Conservation (phyloP, 30 jellyfish, hydroid and myxozoan species). For the Mastigias papua region DNA sequence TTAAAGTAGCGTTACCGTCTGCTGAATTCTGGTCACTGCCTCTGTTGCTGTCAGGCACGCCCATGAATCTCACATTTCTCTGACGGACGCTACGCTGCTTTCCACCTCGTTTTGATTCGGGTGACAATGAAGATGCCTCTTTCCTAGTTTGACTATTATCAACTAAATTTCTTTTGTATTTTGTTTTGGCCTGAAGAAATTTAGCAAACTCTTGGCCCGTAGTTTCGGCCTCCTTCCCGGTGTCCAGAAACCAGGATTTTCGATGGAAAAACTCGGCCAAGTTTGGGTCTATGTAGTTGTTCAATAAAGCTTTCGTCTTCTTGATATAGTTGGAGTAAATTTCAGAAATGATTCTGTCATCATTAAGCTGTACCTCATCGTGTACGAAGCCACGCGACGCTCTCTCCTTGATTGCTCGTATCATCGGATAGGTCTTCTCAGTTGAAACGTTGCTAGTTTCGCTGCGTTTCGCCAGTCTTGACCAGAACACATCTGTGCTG, state of each 20-base stretch:
- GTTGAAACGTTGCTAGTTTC: not conserved
- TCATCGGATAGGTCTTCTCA: slow-evolving; percentile 6
- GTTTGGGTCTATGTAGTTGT: slow-evolving; percentile 9
- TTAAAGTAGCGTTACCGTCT: not conserved
- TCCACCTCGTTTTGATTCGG: not conserved
- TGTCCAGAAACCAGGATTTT: slow-evolving; percentile 24
- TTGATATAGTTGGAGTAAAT: slow-evolving; percentile 51
- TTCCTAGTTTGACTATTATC: not conserved
- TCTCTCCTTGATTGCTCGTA: slow-evolving; percentile 20
- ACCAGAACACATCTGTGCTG: slow-evolving; percentile 9
- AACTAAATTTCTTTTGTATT: not conserved
- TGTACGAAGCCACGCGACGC: slow-evolving; percentile 36
- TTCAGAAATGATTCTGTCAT: slow-evolving; percentile 33
- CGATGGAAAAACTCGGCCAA: no score
- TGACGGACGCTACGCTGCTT: not conserved
- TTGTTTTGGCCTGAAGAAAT: slow-evolving; percentile 10
- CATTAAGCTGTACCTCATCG: slow-evolving; percentile 55
- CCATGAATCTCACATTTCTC: slow-evolving; percentile 7
- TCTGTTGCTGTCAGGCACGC: not conserved
- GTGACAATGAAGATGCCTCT: not conserved
- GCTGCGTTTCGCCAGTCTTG: not conserved
- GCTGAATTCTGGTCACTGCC: not conserved
- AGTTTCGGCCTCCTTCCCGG: slow-evolving; percentile 9
- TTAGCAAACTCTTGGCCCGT: slow-evolving; percentile 22
- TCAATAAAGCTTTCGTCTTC: slow-evolving; percentile 26